Conservation (phyloP, 2,797 vertebrate genomes). For the Mastacembelus armatus region DNA sequence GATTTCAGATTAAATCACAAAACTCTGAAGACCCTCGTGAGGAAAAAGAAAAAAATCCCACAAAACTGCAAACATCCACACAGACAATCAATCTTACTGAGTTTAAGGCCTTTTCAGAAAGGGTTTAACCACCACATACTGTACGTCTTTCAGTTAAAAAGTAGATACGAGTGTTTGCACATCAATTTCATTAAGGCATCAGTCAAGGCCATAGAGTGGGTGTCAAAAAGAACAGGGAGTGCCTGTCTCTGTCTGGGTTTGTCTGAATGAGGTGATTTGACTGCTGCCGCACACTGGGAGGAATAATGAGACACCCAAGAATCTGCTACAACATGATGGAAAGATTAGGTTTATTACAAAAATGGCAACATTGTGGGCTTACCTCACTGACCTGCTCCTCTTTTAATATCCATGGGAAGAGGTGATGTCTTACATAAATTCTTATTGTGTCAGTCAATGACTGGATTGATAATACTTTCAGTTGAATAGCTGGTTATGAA, state of each 20-base stretch:
- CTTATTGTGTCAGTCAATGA: background rate
- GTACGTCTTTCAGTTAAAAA: background rate
- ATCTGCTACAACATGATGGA: background rate
- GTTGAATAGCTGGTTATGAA: slow-evolving; percentile 17
- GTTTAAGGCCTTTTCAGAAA: background rate
- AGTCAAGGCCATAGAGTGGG: slow-evolving; percentile 10
- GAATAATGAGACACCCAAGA: slow-evolving; percentile 4
- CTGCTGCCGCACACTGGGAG: background rate
- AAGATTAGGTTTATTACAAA: slow-evolving; percentile 29
- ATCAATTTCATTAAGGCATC: slow-evolving; percentile 2
- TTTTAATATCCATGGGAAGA: slow-evolving; percentile 30
- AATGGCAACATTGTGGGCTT: background rate
- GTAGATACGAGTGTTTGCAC: background rate
- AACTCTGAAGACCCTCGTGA: too few relatives aligned
- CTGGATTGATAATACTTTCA: background rate
- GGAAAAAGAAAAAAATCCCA: too few relatives aligned
- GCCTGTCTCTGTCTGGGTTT: slow-evolving; percentile 8
- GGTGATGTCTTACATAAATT: background rate
- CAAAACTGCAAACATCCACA: too few relatives aligned
- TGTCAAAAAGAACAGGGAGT: slow-evolving; percentile 12
- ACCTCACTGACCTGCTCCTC: background rate
- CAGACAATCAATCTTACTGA: too few relatives aligned
- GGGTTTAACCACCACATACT: background rate
- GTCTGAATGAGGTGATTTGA: slow-evolving; percentile 8
- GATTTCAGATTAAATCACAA: too few relatives aligned